Evolutionary conservation across 2,113 vertebrate species (phyloP), one percentile per base, ranked within the genome.

Genomic region (Plestiodon gilberti): DNA sequence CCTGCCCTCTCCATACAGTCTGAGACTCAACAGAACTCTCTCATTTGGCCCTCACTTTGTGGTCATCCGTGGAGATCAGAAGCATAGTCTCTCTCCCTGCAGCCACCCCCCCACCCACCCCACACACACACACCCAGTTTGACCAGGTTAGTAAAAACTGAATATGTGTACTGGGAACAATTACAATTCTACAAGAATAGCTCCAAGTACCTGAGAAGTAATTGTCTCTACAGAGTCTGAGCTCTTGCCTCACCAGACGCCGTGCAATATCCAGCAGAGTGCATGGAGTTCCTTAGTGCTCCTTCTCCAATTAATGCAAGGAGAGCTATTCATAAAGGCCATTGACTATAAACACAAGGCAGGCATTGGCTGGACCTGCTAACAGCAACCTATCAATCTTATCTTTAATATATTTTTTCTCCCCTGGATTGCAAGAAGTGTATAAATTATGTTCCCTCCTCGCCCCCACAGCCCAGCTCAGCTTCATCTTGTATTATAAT

Each of bases 401-500:
- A 95, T 96, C 93, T 95, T 95, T 87, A 93, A 92, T 93, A 93
- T 90, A 83, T 90, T 91, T 92, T n/a, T 65, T 89, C 20, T 20
- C 61, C 61, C 20, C 82, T 91, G 94, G 93, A 94, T 96, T 95
- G 94, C 89, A 48, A 87, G 76, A 89, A 70, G 10, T 89, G 94
- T 94, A 90, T 94, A 40, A 93, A 95, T 95, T 96, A 92, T 88
- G 76, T 92, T 92, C 91, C 87, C 91, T 81, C 78, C 38, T 15
- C 55, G 3, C 6, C n/a, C 62, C 59, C 22, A 48, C n/a, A 73
- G 28, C 38, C 75, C 87, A 91, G 93, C 86, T 94, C 94, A 88
- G 62, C 90, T 95, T 96, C 94, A 94, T 94, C 94, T 95, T 80
- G 35, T 88, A 92, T 80, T 90, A 92, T 91, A 94, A 91, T 86